Evolutionary conservation across 2,888 invertebrate species (phyloP).

Genomic region (Laspeyria flexula): DNA sequence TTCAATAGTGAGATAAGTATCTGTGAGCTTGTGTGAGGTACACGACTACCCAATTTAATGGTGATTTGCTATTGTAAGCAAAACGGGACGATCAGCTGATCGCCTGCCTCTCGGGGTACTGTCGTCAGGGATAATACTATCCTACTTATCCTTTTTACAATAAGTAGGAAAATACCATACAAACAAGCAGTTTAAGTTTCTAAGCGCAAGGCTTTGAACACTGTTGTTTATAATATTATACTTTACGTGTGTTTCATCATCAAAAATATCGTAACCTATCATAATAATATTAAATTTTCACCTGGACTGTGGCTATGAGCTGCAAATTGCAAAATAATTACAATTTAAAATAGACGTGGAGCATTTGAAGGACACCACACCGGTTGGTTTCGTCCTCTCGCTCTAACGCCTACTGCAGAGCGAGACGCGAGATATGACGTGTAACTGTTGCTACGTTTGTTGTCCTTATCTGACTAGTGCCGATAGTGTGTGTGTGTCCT

Average conservation of each 20-base stretch:
- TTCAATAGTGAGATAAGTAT: background rate
- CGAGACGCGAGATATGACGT: constrained; percentile 10
- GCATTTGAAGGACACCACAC: constrained; percentile 17
- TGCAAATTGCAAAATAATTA: constrained; percentile 20
- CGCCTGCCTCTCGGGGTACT: background rate
- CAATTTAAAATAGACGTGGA: constrained; percentile 15
- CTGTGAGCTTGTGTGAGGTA: background rate
- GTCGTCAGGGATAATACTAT: background rate
- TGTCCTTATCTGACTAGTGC: constrained; percentile 8
- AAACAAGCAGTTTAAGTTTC: no score
- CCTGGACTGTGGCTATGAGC: no score
- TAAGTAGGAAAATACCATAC: no score
- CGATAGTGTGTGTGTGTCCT: constrained; percentile 1
- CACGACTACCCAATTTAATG: constrained; percentile 4
- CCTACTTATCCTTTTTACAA: no score
- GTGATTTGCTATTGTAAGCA: background rate
- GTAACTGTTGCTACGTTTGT: constrained; percentile 22
- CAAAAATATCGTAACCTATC: constrained; percentile 7
- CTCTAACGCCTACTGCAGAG: background rate
- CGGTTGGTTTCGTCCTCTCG: constrained; percentile 6
- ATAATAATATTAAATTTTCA: constrained; percentile 12
- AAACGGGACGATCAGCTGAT: constrained; percentile 10
- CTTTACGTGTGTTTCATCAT: background rate
- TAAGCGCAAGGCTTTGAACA: no score
- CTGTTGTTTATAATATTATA: no score